These are phyloP conservation scores for Montipora cactus DNA, from an alignment of 64 coral and sea anemone species.

Conservation along the genomic window DNA sequence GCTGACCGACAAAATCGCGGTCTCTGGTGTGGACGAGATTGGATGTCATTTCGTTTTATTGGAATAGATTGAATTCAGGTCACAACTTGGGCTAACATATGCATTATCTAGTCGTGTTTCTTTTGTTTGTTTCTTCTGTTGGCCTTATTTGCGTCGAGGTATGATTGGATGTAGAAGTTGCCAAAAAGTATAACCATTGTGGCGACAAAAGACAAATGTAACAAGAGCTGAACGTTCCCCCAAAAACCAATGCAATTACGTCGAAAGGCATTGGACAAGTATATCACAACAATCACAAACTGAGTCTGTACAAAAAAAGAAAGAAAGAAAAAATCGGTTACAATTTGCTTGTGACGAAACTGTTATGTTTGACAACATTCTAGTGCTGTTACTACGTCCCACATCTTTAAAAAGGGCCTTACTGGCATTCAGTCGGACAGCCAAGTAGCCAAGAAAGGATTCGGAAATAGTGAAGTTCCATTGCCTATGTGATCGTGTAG, in stretches of 20 bases:
- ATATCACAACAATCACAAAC: constrained; percentile 39
- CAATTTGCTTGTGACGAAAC: not conserved
- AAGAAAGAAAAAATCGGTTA: not conserved
- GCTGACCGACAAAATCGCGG: too few relatives aligned
- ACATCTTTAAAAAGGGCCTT: too few relatives aligned
- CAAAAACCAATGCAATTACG: constrained; percentile 59
- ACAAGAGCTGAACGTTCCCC: constrained; percentile 13
- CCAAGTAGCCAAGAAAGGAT: too few relatives aligned
- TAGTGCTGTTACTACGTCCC: too few relatives aligned
- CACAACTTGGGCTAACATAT: not conserved
- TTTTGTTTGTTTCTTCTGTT: not conserved
- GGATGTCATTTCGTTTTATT: not conserved
- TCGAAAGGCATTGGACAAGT: constrained; percentile 26
- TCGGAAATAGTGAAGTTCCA: too few relatives aligned
- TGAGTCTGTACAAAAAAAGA: constrained; percentile 52
- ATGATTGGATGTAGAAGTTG: constrained; percentile 67
- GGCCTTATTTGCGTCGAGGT: not conserved
- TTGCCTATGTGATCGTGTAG: too few relatives aligned
- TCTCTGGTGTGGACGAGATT: too few relatives aligned
- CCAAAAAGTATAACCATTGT: constrained; percentile 39
- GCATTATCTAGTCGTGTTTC: not conserved
- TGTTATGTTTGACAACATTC: not conserved
- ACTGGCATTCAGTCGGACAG: too few relatives aligned
- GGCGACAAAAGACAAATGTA: not conserved
- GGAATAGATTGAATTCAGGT: not conserved